phyloP scores from a whole-genome alignment of 23 tunicate species.

The Ascidia mentula region DNA sequence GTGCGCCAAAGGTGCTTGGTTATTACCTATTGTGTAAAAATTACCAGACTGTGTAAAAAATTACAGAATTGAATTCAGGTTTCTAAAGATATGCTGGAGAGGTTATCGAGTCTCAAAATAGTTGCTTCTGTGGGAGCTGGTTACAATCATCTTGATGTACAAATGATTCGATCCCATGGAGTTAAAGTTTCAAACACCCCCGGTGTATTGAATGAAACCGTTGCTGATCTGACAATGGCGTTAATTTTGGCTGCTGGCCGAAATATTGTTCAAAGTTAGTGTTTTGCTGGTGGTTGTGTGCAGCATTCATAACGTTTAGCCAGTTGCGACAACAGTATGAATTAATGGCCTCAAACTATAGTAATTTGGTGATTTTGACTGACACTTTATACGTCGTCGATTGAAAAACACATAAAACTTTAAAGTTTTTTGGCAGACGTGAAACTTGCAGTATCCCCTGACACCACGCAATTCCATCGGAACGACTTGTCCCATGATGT shows the following conservation, averaged over 20 bases:
- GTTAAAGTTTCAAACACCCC: slow-evolving; percentile 82
- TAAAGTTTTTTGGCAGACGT: slow-evolving; percentile 14
- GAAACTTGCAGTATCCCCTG: slow-evolving; percentile 19
- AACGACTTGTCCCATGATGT: slow-evolving; percentile 41
- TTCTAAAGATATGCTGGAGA: slow-evolving; percentile 36
- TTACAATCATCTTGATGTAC: slow-evolving; percentile 71
- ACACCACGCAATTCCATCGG: background rate
- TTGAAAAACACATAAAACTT: no score
- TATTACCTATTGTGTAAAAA: background rate
- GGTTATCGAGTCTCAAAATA: slow-evolving; percentile 67
- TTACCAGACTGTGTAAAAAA: background rate
- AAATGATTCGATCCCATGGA: slow-evolving; percentile 44
- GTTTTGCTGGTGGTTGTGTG: no score
- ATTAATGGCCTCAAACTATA: no score
- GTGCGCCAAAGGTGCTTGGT: background rate
- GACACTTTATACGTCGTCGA: no score
- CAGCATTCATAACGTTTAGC: no score
- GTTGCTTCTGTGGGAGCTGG: slow-evolving; percentile 72
- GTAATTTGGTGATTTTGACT: no score
- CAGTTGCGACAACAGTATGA: no score
- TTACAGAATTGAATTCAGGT: slow-evolving; percentile 33
- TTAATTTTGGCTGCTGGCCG: slow-evolving; percentile 72
- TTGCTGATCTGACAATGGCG: slow-evolving; percentile 67
- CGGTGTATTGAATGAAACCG: slow-evolving; percentile 44
- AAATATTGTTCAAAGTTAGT: slow-evolving; percentile 39